phyloP scores from a whole-genome alignment of 2,113 vertebrate genomes.

The Misgurnus mizolepis region DNA sequence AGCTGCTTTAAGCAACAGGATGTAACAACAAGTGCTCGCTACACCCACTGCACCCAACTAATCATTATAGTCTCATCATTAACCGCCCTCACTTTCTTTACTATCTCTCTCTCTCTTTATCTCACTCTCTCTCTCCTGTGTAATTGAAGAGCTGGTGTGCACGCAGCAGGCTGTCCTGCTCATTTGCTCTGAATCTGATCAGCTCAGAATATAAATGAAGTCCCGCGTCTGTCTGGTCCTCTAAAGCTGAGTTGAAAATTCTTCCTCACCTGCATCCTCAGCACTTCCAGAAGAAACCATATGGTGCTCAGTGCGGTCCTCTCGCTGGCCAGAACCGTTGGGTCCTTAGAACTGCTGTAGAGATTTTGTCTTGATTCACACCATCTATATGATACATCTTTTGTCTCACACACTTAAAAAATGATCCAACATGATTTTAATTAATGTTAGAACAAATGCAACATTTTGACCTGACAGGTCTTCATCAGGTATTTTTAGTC shows the following conservation, averaged over 20 bases:
- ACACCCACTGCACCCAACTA: not conserved
- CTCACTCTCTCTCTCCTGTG: slow-evolving; percentile 3
- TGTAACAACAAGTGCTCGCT: not conserved
- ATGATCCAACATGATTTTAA: too few relatives aligned
- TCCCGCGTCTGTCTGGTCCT: slow-evolving; percentile 58
- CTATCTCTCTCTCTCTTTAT: slow-evolving; percentile 1
- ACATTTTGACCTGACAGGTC: too few relatives aligned
- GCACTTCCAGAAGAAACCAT: slow-evolving; percentile 53
- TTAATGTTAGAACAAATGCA: too few relatives aligned
- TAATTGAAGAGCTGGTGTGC: slow-evolving; percentile 20
- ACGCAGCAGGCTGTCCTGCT: slow-evolving; percentile 8
- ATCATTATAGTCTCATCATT: slow-evolving; percentile 28
- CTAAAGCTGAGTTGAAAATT: slow-evolving; percentile 51
- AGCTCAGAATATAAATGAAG: slow-evolving; percentile 67
- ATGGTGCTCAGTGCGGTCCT: not conserved
- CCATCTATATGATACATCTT: too few relatives aligned
- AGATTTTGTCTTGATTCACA: too few relatives aligned
- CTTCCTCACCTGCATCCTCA: slow-evolving; percentile 60
- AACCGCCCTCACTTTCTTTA: slow-evolving; percentile 9
- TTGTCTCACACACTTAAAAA: too few relatives aligned
- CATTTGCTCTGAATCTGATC: slow-evolving; percentile 37
- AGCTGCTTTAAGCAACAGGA: not conserved
- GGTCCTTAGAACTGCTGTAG: too few relatives aligned
- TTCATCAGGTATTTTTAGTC: too few relatives aligned
- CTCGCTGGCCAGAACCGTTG: too few relatives aligned